phyloP scores from a whole-genome alignment of 2,797 vertebrate genomes.

The Alosa sapidissima region DNA sequence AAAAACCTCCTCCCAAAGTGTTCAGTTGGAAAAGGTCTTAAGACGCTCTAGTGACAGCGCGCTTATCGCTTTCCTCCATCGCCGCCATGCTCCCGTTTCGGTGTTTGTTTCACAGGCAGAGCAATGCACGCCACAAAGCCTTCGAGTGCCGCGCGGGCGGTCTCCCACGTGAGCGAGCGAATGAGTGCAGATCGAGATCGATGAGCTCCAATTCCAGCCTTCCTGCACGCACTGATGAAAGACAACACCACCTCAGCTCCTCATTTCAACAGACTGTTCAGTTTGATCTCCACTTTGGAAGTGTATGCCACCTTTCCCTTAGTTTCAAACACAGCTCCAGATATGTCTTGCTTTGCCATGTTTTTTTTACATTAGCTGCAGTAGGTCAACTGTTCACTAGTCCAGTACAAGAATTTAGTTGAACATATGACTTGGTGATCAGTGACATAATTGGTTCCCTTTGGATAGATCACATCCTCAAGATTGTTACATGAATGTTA shows the following conservation, averaged over 20 bases:
- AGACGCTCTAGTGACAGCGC: conserved; percentile 38
- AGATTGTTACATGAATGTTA: neutral
- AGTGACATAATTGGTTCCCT: neutral
- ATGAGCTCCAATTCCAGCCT: conserved; percentile 8
- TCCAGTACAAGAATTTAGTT: neutral
- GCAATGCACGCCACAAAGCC: neutral
- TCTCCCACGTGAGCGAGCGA: neutral
- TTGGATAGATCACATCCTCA: neutral
- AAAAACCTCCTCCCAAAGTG: conserved; percentile 47
- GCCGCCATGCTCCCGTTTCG: conserved; percentile 47
- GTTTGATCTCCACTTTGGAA: neutral
- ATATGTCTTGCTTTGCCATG: neutral
- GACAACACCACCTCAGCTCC: conserved; percentile 14
- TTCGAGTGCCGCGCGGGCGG: neutral
- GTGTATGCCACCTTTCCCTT: neutral
- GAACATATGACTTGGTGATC: neutral
- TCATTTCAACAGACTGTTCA: neutral
- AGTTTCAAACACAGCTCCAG: neutral
- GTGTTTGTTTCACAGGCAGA: neutral
- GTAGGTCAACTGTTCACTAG: neutral
- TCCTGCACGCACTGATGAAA: conserved; percentile 10
- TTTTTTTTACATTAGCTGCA: neutral
- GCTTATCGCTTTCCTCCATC: conserved; percentile 34
- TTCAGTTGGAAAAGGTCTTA: conserved; percentile 48
- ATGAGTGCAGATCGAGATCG: neutral